Percentiles rank a stretch among this genome's conserved stretches.
These are phyloP conservation scores for Drosophila gaucha DNA, from an alignment of 2,888 invertebrate genomes.

Conservation along the genomic window DNA sequence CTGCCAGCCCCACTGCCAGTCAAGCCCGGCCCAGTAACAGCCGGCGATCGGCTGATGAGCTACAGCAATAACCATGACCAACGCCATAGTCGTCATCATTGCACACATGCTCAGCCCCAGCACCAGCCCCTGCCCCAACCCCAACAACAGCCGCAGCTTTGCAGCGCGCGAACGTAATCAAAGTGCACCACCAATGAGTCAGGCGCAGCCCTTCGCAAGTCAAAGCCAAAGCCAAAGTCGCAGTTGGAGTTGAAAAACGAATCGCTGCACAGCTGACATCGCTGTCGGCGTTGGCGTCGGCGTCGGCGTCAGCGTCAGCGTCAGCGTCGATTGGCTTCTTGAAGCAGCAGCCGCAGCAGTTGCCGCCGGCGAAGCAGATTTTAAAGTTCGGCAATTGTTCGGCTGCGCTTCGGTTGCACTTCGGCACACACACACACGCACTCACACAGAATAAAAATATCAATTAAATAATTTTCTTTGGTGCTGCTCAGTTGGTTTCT, in stretches of 20 bases:
- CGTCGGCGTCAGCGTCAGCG: slow-evolving; percentile 1
- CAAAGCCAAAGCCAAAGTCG: slow-evolving; percentile 2
- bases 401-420: slow-evolving; percentile 49
- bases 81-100: slow-evolving; percentile 35
- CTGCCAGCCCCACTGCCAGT: not conserved
- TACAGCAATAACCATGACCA: slow-evolving; percentile 66
- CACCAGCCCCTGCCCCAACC: not conserved
- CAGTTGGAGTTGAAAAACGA: slow-evolving; percentile 1
- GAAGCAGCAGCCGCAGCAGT: slow-evolving; percentile 3
- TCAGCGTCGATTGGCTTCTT: slow-evolving; percentile 26
- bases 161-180: slow-evolving; percentile 31
- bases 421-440: slow-evolving; percentile 24
- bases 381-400: slow-evolving; percentile 56
- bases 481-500: slow-evolving; percentile 26
- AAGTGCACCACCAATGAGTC: slow-evolving; percentile 55
- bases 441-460: slow-evolving; percentile 16
- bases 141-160: not conserved
- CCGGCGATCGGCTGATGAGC: slow-evolving; percentile 55
- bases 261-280: slow-evolving; percentile 4
- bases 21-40: slow-evolving; percentile 12
- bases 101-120: slow-evolving; percentile 34
- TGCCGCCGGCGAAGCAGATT: slow-evolving; percentile 27
- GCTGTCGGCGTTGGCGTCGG: slow-evolving; percentile 5
- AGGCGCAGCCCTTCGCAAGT: slow-evolving; percentile 6
- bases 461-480: slow-evolving; percentile 63